Evolutionary conservation across 1,140 invertebrate species (phyloP).

Genomic region (Orchestia grillus): DNA sequence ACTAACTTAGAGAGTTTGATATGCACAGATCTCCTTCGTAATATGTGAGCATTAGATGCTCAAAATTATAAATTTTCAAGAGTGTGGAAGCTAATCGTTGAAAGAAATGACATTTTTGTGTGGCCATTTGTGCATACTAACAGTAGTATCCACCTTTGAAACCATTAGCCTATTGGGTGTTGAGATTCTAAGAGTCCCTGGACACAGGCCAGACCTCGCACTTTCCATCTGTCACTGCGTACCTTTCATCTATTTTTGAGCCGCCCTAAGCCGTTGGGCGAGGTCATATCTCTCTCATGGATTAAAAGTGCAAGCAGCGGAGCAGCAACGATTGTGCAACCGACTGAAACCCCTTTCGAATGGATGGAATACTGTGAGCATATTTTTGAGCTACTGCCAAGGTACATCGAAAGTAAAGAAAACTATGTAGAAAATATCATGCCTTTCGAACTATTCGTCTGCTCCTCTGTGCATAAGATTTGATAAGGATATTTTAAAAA

Average conservation of each 20-base stretch:
- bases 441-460: not conserved
- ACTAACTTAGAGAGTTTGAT: not conserved
- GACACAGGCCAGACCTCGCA: not conserved
- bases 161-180: not conserved
- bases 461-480: not conserved
- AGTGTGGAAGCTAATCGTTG: not conserved
- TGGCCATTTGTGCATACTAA: not conserved
- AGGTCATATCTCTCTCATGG: not conserved
- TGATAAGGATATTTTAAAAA: not conserved
- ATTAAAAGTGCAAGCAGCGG: not conserved
- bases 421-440: not conserved
- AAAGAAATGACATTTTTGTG: not conserved
- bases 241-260: not conserved
- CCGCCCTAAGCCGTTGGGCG: not conserved
- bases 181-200: not conserved
- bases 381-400: not conserved
- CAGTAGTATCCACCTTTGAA: not conserved
- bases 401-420: not conserved
- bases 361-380: not conserved
- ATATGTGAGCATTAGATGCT: not conserved
- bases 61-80: not conserved
- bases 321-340: not conserved
- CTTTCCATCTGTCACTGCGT: too few relatives aligned
- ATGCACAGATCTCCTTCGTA: not conserved
- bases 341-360: not conserved